A percentile compares a stretch with the other conserved stretches of the same genome.
phyloP scores from a whole-genome alignment of 2,797 vertebrate species.

The Hoplostethus mediterraneus region DNA sequence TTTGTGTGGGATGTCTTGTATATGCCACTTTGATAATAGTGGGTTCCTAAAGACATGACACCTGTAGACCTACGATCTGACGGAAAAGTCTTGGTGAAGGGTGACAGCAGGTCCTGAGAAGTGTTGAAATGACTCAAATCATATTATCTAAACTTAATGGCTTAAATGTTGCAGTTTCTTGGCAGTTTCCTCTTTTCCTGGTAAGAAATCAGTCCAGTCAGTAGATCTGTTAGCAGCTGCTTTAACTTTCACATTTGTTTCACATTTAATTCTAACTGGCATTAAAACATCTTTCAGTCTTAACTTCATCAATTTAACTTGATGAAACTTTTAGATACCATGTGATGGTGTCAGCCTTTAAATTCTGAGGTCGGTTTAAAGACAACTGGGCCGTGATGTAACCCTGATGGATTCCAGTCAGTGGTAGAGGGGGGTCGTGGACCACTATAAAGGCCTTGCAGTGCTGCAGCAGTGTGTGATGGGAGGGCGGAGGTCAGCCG shows the following conservation, averaged over 20 bases:
- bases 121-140: too few relatives aligned
- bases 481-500: slow-evolving; percentile 4
- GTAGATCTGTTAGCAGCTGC: too few relatives aligned
- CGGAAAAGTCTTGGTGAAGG: not conserved
- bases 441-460: slow-evolving; percentile 1
- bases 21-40: not conserved
- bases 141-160: too few relatives aligned
- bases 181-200: not conserved
- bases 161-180: not conserved
- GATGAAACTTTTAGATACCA: too few relatives aligned
- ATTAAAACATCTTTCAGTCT: too few relatives aligned
- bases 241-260: too few relatives aligned
- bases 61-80: not conserved
- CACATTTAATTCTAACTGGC: too few relatives aligned
- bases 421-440: not conserved
- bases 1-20: not conserved
- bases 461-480: slow-evolving; percentile 4
- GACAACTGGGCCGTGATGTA: not conserved
- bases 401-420: slow-evolving; percentile 18
- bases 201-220: not conserved
- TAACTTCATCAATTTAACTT: too few relatives aligned
- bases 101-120: not conserved
- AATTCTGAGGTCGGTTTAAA: slow-evolving; percentile 40
- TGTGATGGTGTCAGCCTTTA: slow-evolving; percentile 2
- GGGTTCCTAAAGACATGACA: too few relatives aligned